phyloP scores from a whole-genome alignment of 2,113 vertebrate species.

The Porphyrio hochstetteri region DNA sequence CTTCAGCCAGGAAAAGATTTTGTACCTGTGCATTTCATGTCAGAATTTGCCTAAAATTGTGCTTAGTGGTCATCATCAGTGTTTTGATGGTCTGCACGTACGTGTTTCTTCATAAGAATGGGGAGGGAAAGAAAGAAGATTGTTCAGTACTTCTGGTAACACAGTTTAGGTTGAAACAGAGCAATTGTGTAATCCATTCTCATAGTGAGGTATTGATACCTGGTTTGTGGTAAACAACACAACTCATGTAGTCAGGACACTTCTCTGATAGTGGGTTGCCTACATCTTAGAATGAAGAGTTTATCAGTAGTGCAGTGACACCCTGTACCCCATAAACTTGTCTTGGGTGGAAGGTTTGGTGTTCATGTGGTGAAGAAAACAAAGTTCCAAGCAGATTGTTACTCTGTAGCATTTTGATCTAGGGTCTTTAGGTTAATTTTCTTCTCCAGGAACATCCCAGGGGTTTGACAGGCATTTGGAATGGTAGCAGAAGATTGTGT shows the following conservation, averaged over 20 bases:
- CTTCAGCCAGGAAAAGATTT: not conserved
- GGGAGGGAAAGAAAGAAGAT: not conserved
- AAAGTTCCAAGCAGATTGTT: not conserved
- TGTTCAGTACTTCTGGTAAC: not conserved
- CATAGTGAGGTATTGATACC: not conserved
- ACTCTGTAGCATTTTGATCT: not conserved
- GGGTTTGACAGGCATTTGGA: not conserved
- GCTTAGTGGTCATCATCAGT: not conserved
- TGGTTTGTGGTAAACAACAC: not conserved
- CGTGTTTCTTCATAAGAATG: not conserved
- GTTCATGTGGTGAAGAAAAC: not conserved
- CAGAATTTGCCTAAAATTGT: not conserved
- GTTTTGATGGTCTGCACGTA: not conserved
- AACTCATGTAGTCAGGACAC: not conserved
- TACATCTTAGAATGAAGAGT: not conserved
- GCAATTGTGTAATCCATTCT: not conserved
- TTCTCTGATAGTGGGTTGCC: not conserved
- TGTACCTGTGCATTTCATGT: not conserved
- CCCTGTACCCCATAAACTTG: not conserved
- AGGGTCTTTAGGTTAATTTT: not conserved
- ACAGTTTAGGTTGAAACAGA: not conserved
- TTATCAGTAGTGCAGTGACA: not conserved
- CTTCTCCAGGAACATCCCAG: not conserved
- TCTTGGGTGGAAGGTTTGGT: not conserved
- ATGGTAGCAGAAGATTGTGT: not conserved